Base-by-base conservation (phyloP, 2,113 vertebrate genomes). In the Fulica atra region DNA sequence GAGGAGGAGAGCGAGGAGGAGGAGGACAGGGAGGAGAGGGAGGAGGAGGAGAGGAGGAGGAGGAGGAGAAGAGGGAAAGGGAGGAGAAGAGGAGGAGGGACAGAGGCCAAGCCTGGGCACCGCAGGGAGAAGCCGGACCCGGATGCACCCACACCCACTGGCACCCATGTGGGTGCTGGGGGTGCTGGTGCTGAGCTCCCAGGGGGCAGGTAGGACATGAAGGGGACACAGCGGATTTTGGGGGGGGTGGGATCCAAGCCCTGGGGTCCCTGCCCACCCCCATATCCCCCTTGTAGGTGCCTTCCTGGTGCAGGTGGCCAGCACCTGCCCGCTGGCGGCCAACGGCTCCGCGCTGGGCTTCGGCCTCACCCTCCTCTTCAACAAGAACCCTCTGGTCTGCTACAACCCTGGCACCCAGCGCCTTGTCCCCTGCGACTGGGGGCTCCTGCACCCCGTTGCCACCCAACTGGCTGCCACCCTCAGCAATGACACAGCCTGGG, bases 221-320 rank as follows among this genome's bases (percentile, higher is more conserved):
- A 25, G 46, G 66, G 33, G 11, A 12, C 29, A 24, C 48, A 10
- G 35, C 1, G 1, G 24, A 6, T 7, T 19, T 5, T 6, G 50
- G 50, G 36, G 46, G 25, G 68, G 46, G 20, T n/a, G 14, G 33
- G 5, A 33, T 12, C 35, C 36, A 9, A 20, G 4, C 50, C 51
- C 15, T 28, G 18, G 20, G 31, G n/a, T 13, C 64, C 3, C 26
- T 4, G 9, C 26, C 64, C 38, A 56, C 50, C 50, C 48, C 14
- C 2, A 7, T 2, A 38, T 16, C 24, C 66, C 31, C 36, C 17
- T 16, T 2, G 2, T 60, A 97, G 97, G 74, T 3, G 82, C 69
- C 68, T 97, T 97, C 51, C 56, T 98, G 68, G 24, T 97, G 57
- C 97, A 97, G 0, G 16, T 97, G 92, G 92, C 96, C 91, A 95